Conservation (phyloP, 1,140 invertebrate genomes). For the Drosophila fuyamai region DNA sequence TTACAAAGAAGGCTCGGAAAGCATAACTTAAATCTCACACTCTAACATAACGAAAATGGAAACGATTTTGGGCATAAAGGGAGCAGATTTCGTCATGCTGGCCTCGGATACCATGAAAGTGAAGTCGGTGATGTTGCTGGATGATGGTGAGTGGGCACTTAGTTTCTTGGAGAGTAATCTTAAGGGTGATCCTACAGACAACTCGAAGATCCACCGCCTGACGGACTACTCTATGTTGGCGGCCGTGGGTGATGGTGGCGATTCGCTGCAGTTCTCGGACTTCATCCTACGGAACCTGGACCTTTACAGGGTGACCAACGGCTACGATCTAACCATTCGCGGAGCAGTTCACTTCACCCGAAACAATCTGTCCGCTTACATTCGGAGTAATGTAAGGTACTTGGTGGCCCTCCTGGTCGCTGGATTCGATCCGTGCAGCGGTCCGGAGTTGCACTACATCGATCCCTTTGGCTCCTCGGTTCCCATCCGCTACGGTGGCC, state of each 20-base stretch:
- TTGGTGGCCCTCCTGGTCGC: constrained; percentile 73
- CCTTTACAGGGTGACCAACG: constrained; percentile 98
- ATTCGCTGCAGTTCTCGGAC: constrained; percentile 93
- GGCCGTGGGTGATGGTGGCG: constrained; percentile 2
- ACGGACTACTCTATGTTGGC: constrained; percentile 7
- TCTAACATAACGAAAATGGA: constrained; percentile 28
- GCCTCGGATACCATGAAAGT: constrained; percentile 22
- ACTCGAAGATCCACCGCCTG: constrained; percentile 15
- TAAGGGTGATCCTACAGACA: constrained; percentile 2
- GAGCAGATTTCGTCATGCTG: constrained; percentile 40
- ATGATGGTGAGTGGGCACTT: constrained; percentile 18
- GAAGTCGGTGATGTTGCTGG: background rate
- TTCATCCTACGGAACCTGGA: constrained; percentile 98
- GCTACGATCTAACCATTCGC: constrained; percentile 95
- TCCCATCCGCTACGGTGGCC: constrained; percentile 94
- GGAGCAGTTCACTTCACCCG: constrained; percentile 96
- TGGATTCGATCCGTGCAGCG: constrained; percentile 90
- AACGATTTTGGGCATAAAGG: constrained; percentile 44
- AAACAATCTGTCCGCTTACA: constrained; percentile 93
- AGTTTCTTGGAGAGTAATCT: background rate
- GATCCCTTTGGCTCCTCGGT: constrained; percentile 94
- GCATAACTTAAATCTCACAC: background rate
- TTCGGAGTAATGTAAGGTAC: constrained; percentile 89
- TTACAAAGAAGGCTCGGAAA: background rate
- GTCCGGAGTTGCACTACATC: constrained; percentile 91